Conservation (phyloP, 2,888 invertebrate species). For the Isoperla grammatica region DNA sequence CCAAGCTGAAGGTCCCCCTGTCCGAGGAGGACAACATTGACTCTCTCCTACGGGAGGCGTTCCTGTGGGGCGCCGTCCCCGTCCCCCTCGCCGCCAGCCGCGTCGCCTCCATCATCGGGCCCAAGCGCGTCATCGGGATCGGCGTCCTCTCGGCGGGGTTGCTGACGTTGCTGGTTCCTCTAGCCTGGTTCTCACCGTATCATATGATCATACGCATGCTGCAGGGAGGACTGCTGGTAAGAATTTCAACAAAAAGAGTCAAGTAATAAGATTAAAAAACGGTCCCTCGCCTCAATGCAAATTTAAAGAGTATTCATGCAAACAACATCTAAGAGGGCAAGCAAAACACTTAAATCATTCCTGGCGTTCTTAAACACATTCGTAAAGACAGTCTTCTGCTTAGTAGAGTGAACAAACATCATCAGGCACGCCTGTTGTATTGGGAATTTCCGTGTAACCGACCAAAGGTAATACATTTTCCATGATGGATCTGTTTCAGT, state of each 20-base stretch:
- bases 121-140: conserved; percentile 51
- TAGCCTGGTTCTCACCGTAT: conserved; percentile 53
- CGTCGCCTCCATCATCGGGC: conserved; percentile 51
- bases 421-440: too few species aligned
- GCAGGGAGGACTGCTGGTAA: conserved; percentile 53
- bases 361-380: too few species aligned
- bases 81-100: conserved; percentile 52
- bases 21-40: conserved; percentile 49
- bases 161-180: conserved; percentile 50
- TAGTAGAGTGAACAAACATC: too few species aligned
- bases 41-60: conserved; percentile 51
- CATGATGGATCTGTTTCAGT: too few species aligned
- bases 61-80: conserved; percentile 53
- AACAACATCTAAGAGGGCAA: too few species aligned
- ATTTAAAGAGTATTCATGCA: too few species aligned
- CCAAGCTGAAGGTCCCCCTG: conserved; percentile 41
- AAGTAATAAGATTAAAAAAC: too few species aligned
- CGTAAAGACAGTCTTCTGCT: too few species aligned
- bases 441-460: too few species aligned
- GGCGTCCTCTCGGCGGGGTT: conserved; percentile 53
- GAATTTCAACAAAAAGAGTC: conserved; percentile 27
- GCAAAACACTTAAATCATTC: too few species aligned
- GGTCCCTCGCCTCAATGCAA: too few species aligned
- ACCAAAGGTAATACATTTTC: too few species aligned
- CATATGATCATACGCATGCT: conserved; percentile 51